phyloP scores from a whole-genome alignment of 2,797 vertebrate species.

The Austrolebias charrua region DNA sequence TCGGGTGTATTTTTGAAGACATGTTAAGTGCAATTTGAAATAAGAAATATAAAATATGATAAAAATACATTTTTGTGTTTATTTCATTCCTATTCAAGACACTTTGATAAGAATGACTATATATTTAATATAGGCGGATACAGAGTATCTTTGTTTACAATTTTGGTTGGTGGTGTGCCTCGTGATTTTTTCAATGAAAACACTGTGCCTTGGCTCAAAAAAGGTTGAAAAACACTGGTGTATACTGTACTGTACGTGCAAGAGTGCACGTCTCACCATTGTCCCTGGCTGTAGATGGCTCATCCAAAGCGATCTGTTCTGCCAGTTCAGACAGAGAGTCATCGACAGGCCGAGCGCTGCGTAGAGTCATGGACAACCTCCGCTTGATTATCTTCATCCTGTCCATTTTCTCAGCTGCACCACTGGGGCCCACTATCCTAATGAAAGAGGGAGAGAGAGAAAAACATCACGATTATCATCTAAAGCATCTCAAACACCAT shows the following conservation, averaged over 20 bases:
- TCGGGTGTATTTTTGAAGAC: too few species aligned
- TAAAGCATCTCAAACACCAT: slow-evolving; percentile 13
- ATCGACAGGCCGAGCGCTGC: slow-evolving; percentile 80
- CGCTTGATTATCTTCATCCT: slow-evolving; percentile 86
- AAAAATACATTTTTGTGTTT: too few species aligned
- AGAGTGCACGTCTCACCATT: slow-evolving; percentile 72
- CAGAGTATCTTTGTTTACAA: too few species aligned
- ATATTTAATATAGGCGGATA: too few species aligned
- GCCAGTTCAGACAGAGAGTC: slow-evolving; percentile 82
- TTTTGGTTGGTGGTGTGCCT: too few species aligned
- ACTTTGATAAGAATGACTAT: too few species aligned
- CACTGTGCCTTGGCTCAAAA: too few species aligned
- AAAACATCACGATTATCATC: slow-evolving; percentile 34
- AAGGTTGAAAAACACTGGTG: too few species aligned
- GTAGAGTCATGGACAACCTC: slow-evolving; percentile 83
- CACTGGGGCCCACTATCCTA: slow-evolving; percentile 63
- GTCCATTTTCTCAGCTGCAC: slow-evolving; percentile 76
- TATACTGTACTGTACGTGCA: slow-evolving; percentile 18
- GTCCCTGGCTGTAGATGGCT: slow-evolving; percentile 70
- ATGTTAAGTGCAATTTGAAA: too few species aligned
- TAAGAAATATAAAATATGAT: too few species aligned
- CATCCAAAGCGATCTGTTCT: slow-evolving; percentile 80
- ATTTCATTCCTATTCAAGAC: too few species aligned
- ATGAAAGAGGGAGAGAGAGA: not conserved
- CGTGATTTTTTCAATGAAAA: too few species aligned